These are phyloP conservation scores for Pteronotus mesoamericanus DNA, from an alignment of 2,797 vertebrate species.

Conservation along the genomic window DNA sequence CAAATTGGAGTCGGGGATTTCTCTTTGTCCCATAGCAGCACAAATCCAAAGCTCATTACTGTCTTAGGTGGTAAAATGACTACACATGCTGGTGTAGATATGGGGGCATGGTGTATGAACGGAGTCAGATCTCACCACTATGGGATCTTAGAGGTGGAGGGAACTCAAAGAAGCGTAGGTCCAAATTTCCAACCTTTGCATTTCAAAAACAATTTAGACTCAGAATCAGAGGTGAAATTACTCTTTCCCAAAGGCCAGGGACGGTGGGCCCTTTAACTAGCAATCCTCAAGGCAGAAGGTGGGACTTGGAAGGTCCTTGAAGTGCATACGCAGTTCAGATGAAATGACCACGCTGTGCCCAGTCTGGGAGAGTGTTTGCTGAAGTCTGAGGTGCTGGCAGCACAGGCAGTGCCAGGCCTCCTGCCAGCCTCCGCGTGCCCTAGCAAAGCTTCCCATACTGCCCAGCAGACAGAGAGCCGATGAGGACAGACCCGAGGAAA, in stretches of 20 bases:
- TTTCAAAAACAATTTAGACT: not conserved
- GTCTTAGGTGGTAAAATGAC: not conserved
- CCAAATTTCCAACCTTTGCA: not conserved
- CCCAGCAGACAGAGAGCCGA: not conserved
- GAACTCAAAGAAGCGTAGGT: not conserved
- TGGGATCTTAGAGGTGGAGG: not conserved
- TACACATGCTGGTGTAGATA: not conserved
- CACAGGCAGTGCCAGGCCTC: not conserved
- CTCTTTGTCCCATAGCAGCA: not conserved
- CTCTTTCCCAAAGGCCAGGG: not conserved
- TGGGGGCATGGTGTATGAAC: fast-evolving
- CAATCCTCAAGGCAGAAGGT: not conserved
- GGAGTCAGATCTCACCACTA: not conserved
- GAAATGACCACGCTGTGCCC: not conserved
- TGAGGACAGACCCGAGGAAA: not conserved
- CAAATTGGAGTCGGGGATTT: not conserved
- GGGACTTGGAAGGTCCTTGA: not conserved
- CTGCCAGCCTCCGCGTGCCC: not conserved
- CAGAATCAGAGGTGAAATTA: not conserved
- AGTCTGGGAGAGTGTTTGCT: not conserved
- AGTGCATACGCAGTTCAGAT: not conserved
- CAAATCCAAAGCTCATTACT: not conserved
- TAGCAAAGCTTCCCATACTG: not conserved
- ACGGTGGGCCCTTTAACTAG: not conserved
- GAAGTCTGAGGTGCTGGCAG: not conserved